Base-by-base conservation (phyloP, 2,797 vertebrate genomes). In the Ptychadena robeensis region DNA sequence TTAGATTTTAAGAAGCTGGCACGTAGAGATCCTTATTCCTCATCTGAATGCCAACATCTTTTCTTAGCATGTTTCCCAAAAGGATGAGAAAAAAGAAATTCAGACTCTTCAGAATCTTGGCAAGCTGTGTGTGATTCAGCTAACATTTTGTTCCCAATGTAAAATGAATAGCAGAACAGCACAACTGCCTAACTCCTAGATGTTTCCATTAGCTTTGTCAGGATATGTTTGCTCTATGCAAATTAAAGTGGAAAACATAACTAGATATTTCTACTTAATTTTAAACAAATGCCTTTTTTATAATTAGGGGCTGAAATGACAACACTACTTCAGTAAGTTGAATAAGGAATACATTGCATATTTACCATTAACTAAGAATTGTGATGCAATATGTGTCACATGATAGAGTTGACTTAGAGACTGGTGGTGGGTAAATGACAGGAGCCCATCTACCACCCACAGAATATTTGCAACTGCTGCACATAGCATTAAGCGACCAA, bases 41-140 rank as follows among this genome's bases (percentile, higher is more conserved):
- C 18, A 44, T 35, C 44, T 68, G 44, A 28, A 79, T 79, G 76
- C 44, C 76, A 79, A 59, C 40, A 59, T 57, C 76, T 79, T 79
- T 79, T 79, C 76, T 59, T 79, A 78, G 75, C 40, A 30, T 44
- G 10, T 53, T 67, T 53, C 68, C 65, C 22, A 68, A 37, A 79
- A 66, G 64, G n/a, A 79, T 79, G 63, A 59, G 65, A 59, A 79
- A 68, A 69, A 53, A 8, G 37, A 78, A 25, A 11, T 12, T n/a
- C 73, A 78, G 31, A 57, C 18, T 34, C n/a, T 35, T 8, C 15
- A 71, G 27, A 48, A 44, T 44, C 65, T 79, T 79, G 76, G 76
- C 65, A 69, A 27, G 65, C 25, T 35, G 30, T 27, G 44, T 79
- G 65, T 28, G 76, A 69, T 59, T 34, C 65, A 57, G 64, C 12